Base-by-base conservation (phyloP, 2,113 vertebrate genomes). In the Cettia cetti region DNA sequence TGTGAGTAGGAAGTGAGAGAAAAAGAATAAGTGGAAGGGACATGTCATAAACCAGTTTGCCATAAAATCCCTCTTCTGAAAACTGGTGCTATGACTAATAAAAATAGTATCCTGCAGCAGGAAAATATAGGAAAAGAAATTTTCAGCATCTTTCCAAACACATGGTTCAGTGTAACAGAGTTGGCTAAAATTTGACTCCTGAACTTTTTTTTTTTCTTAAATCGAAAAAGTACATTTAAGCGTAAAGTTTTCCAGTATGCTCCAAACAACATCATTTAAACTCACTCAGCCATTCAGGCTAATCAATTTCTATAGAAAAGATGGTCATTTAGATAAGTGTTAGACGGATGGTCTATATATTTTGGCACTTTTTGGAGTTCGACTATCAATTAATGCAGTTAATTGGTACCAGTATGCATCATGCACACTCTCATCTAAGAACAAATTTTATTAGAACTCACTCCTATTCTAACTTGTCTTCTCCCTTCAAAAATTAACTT, bases 301-400 rank as follows among this genome's bases (percentile, higher is more conserved):
- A 56, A 64, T 10, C 3, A 82, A 8, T 2, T 87, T 71, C 27
- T 60, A 21, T 8, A 75, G 44, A 71, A 92, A 87, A 71, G 1
- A 6, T n/a, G 9, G 0, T 3, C 1, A 24, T 86, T 74, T 53
- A 61, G 15, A 45, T 23, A 80, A 45, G 50, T 61, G 5, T 3
- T 37, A 56, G 18, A 20, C 47, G 10, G 13, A 33, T 57, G 7
- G 3, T 56, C 9, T 45, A 10, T 59, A 18, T 7, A 23, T 79
- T 89, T 72, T 86, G 4, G 6, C 6, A 35, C 5, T 13, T 76
- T 54, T 40, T 69, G 19, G 60, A 79, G 78, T 64, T 65, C 45
- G 57, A 2, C 10, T 70, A 31, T 33, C 31, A 82, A 49, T 52
- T 53, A 77, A 49, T 40, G 15, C 7, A 81, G 4, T 53, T 84